Base-by-base conservation (phyloP, 2,888 invertebrate species). In the Caprella mutica region DNA sequence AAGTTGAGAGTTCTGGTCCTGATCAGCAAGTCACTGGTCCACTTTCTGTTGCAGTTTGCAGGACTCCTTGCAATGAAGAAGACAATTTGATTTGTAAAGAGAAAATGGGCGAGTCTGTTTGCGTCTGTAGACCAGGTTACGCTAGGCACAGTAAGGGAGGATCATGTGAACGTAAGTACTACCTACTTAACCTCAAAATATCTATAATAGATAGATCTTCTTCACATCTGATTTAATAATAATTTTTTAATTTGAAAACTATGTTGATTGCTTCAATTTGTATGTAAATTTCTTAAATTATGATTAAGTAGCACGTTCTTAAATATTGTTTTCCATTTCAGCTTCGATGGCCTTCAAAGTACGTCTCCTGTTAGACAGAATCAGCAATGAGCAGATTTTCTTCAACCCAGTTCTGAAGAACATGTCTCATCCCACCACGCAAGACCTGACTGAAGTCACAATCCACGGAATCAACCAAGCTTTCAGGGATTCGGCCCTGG, bases 81-180 rank as follows among this genome's bases (percentile, higher is more conserved):
- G 66, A 67, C 33, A 67, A 69, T 33, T 68, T 68, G 50, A 61
- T 67, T 5, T 69, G 69, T 52, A 60, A 65, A 35, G 52, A 58
- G 19, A 19, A 26, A 26, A 57, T 63, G 12, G 68, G 67, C 0
- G 58, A 57, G 2, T 67, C 67, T 58, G 59, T 58, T 23, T 69
- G 69, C 40, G 66, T 66, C 33, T 69, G 69, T 48, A 52, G 67
- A 24, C 66, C 69, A 2, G 69, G 69, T 5, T 68, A 66, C 59
- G 65, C 67, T 5, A 61, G 67, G 46, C 65, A 61, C 54, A 60
- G 65, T 24, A 55, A 52, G 8, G 56, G 61, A 51, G 64, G 66
- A 48, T 50, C 65, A 6, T 69, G 69, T 53, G 65, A 66, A 61
- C 67, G 69, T 69, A 61, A 66, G 60, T 61, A 6, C 12, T 21